Percentiles rank a stretch among this genome's conserved stretches.
These are phyloP conservation scores for Macheiramphus alcinus DNA, from an alignment of 2,113 vertebrate genomes.

Conservation along the genomic window DNA sequence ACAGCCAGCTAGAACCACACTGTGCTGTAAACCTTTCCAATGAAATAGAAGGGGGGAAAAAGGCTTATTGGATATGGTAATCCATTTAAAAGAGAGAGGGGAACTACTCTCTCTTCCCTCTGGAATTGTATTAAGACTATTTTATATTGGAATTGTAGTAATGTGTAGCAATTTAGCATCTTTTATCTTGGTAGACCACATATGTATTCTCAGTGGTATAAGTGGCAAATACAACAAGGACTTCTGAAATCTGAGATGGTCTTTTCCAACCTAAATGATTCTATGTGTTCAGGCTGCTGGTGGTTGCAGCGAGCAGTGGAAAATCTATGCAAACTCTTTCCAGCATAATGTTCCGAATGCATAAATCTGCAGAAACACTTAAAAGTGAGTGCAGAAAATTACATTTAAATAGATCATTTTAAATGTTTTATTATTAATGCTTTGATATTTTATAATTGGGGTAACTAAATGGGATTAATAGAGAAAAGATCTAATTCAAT, in stretches of 20 bases:
- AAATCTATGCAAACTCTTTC: constrained; percentile 65
- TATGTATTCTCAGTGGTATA: constrained; percentile 45
- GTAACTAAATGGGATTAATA: not conserved
- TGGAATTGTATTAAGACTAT: constrained; percentile 44
- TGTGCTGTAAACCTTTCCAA: not conserved
- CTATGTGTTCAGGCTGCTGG: constrained; percentile 17
- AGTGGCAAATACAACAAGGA: constrained; percentile 46
- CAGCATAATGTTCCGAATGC: constrained; percentile 28
- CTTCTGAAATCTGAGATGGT: constrained; percentile 17
- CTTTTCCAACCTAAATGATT: not conserved
- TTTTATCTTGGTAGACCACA: constrained; percentile 8
- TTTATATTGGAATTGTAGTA: constrained; percentile 36
- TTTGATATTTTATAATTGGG: not conserved
- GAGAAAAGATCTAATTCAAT: not conserved
- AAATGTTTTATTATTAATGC: not conserved
- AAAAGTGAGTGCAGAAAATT: constrained; percentile 39
- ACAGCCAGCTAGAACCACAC: not conserved
- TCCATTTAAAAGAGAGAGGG: not conserved
- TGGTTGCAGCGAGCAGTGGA: constrained; percentile 55
- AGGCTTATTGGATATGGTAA: constrained; percentile 5
- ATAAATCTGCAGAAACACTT: constrained; percentile 44
- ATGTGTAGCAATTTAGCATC: constrained; percentile 35
- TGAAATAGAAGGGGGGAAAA: not conserved
- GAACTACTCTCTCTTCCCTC: not conserved
- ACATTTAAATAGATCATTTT: not conserved